These are phyloP conservation scores for Zophobas morio DNA, from an alignment of 1,140 invertebrate species.

Conservation along the genomic window DNA sequence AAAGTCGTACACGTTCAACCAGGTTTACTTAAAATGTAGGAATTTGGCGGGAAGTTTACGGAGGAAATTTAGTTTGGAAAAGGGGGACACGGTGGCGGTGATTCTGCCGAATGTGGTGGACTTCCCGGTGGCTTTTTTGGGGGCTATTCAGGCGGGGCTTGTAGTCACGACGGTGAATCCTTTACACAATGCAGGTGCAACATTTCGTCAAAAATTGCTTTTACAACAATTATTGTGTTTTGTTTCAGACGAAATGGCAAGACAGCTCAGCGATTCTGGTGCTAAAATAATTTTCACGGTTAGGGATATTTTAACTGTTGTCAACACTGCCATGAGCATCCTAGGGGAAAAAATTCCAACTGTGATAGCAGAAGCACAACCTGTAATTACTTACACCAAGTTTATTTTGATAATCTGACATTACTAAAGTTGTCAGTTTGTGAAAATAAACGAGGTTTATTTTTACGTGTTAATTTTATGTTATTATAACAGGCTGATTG, in stretches of 20 bases:
- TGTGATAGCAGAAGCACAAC: constrained; percentile 14
- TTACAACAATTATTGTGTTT: background rate
- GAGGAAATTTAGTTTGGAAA: constrained; percentile 75
- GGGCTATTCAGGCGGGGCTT: constrained; percentile 78
- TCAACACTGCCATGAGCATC: constrained; percentile 2
- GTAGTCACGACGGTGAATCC: constrained; percentile 85
- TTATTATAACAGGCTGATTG: background rate
- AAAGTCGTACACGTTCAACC: constrained; percentile 77
- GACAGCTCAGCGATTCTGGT: constrained; percentile 25
- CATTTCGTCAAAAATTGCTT: constrained; percentile 10
- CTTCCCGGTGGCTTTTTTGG: constrained; percentile 77
- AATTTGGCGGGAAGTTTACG: constrained; percentile 78
- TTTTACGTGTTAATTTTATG: constrained; percentile 1
- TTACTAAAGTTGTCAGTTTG: too few species aligned
- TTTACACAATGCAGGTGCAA: constrained; percentile 78
- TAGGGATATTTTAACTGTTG: background rate
- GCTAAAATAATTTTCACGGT: constrained; percentile 17
- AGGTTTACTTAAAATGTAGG: constrained; percentile 75
- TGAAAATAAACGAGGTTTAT: background rate
- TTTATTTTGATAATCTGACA: too few species aligned
- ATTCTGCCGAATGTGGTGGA: constrained; percentile 84
- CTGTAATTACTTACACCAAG: constrained; percentile 1
- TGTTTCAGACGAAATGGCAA: constrained; percentile 35
- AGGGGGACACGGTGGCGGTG: constrained; percentile 79
- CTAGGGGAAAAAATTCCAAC: background rate